Base-by-base conservation (phyloP, 2,888 invertebrate genomes). In the Stenichneumon culpator region DNA sequence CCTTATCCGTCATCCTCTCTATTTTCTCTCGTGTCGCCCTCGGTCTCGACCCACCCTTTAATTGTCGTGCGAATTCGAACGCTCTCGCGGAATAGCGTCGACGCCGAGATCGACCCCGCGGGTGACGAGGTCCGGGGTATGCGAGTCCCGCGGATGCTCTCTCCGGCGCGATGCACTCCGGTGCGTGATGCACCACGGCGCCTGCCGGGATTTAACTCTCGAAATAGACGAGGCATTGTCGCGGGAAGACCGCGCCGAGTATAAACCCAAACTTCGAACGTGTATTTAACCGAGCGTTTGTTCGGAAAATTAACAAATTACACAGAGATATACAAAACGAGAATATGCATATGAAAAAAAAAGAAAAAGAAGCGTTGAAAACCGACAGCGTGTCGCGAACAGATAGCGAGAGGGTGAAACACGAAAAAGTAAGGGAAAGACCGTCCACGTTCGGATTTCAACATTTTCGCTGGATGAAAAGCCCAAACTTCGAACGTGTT, bases 61-160 rank as follows among this genome's bases (percentile, higher is more conserved):
- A 47, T 81, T 78, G 74, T 83, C 78, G 25, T 72, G 73, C 86
- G 79, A 86, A 82, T 83, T 84, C 44, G 19, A 85, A 79, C 79
- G 68, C 83, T 82, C 81, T 86, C 90, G 89, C 88, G 88, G 89
- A 90, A 90, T 91, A 91, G 87, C 89, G 89, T 89, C 88, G 88
- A 89, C 89, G 87, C 86, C 79, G 83, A 47, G 87, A 32, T 32
- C 86, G 86, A 82, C 73, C 82, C 85, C 84, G 79, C 82, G 85
- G 86, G 78, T 85, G 87, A 83, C 87, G 86, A 79, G 81, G 74
- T 81, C 78, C 75, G 57, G 83, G 79, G 73, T 83, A 82, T 77
- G 81, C 81, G 73, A 72, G 72, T 82, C 73, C 32, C 65, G 74
- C 32, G 74, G 74, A 75, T 75, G 74, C 36, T 22, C 57, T 57